A percentile compares a stretch with the other conserved stretches of the same genome.
phyloP scores from a whole-genome alignment of 1,140 invertebrate species.

The Trichonephila inaurata region DNA sequence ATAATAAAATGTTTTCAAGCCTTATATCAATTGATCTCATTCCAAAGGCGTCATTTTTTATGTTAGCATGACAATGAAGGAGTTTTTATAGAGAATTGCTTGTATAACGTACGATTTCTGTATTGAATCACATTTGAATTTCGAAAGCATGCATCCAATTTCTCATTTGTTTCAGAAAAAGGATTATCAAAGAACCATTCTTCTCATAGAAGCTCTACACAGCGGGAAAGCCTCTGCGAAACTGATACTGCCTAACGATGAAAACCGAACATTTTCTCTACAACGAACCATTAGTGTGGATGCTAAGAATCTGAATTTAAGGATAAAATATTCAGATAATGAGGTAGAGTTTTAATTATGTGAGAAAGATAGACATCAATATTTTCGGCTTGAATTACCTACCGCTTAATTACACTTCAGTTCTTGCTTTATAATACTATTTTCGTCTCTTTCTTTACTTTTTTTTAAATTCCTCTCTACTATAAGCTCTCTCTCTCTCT shows the following conservation, averaged over 20 bases:
- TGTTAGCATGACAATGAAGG: too few species aligned
- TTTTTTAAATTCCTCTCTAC: too few species aligned
- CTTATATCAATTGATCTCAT: too few species aligned
- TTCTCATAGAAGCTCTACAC: neutral
- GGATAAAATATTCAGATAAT: neutral
- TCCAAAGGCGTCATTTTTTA: too few species aligned
- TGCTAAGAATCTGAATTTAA: neutral
- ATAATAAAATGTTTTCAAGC: too few species aligned
- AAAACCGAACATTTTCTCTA: neutral
- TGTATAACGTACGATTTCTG: neutral
- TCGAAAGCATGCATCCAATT: too few species aligned
- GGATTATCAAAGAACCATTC: neutral
- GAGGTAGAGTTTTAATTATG: neutral
- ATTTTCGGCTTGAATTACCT: neutral
- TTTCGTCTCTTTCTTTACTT: too few species aligned
- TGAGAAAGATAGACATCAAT: neutral
- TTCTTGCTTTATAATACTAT: neutral
- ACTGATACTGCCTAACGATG: neutral
- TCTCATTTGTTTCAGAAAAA: neutral
- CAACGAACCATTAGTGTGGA: neutral
- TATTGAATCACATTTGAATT: too few species aligned
- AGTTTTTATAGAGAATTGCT: neutral
- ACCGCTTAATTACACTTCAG: neutral
- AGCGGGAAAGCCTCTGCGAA: neutral
- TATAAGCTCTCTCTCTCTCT: too few species aligned